Percentiles rank a stretch among this genome's conserved stretches.
Evolutionary conservation across 2,888 invertebrate species (phyloP).

Genomic region (Stenichneumon culpator): DNA sequence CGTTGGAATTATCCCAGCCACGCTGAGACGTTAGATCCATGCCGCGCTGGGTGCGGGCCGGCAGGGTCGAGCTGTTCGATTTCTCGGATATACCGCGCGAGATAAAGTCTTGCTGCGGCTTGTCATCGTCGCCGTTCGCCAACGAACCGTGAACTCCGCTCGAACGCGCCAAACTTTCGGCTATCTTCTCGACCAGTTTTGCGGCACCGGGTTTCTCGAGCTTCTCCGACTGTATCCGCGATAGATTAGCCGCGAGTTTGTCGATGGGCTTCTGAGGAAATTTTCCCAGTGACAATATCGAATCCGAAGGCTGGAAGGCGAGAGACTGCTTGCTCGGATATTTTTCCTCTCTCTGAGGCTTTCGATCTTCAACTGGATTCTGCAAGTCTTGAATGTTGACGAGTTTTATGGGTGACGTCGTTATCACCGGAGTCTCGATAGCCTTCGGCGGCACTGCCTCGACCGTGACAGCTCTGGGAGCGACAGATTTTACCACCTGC

Average conservation of each 20-base stretch:
- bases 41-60: conserved; percentile 76
- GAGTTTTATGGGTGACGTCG: conserved; percentile 80
- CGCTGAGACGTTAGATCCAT: conserved; percentile 81
- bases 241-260: conserved; percentile 81
- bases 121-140: conserved; percentile 76
- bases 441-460: conserved; percentile 74
- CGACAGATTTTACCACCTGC: conserved; percentile 22
- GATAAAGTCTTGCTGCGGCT: conserved; percentile 73
- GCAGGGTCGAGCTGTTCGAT: conserved; percentile 32
- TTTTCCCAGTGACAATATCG: conserved; percentile 73
- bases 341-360: conserved; percentile 50
- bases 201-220: conserved; percentile 72
- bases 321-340: conserved; percentile 36
- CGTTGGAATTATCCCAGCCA: conserved; percentile 78
- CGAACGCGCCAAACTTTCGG: conserved; percentile 82
- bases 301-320: conserved; percentile 43
- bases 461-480: conserved; percentile 40
- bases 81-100: conserved; percentile 72
- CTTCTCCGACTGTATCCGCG: conserved; percentile 81
- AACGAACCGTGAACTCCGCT: conserved; percentile 72
- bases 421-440: conserved; percentile 83
- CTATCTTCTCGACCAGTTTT: conserved; percentile 83
- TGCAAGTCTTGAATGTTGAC: conserved; percentile 77
- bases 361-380: conserved; percentile 73
- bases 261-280: conserved; percentile 82